Conservation (phyloP, 2,888 invertebrate species). For the Meloe dianella region DNA sequence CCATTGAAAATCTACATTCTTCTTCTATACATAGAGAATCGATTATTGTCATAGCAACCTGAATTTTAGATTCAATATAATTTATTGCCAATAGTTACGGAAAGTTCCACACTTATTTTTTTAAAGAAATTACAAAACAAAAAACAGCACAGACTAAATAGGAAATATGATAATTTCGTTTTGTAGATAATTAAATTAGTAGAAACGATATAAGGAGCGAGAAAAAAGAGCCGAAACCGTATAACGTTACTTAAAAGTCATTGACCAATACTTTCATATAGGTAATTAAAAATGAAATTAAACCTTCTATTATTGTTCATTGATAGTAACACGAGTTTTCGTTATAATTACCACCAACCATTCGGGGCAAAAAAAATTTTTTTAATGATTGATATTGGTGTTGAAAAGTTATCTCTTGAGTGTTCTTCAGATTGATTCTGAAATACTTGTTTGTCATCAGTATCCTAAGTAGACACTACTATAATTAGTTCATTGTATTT, state of each 20-base stretch:
- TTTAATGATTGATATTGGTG: no score
- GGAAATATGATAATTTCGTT: not conserved
- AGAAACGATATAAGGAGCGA: not conserved
- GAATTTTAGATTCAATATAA: not conserved
- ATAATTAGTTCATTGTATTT: not conserved
- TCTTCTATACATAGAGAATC: no score
- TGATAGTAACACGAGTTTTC: not conserved
- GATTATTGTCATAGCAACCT: constrained; percentile 3
- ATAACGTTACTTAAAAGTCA: constrained; percentile 3
- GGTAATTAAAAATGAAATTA: not conserved
- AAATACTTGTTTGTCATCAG: no score
- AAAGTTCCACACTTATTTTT: not conserved
- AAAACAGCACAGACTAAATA: not conserved
- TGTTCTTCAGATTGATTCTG: no score
- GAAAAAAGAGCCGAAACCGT: not conserved
- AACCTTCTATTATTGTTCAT: not conserved
- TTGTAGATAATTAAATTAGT: not conserved
- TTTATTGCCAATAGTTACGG: not conserved
- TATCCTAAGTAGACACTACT: no score
- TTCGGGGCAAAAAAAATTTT: no score
- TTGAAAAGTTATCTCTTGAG: no score
- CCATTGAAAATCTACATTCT: no score
- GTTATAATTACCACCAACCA: not conserved
- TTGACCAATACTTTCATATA: not conserved
- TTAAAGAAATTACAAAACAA: no score